These are phyloP conservation scores for Campodea augens DNA, from an alignment of 1,140 invertebrate genomes.

Conservation along the genomic window DNA sequence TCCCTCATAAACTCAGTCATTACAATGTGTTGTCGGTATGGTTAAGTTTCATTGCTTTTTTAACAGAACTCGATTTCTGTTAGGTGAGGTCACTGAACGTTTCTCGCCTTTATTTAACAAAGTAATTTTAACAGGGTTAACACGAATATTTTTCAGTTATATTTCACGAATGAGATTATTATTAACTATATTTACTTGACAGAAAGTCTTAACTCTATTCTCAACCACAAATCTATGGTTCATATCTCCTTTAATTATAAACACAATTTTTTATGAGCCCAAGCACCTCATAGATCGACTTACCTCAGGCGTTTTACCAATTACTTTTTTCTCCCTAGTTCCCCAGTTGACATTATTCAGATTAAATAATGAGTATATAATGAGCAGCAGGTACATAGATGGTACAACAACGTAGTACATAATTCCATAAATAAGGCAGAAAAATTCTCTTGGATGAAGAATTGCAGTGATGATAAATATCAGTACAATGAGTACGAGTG, in stretches of 20 bases:
- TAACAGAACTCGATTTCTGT: too few relatives aligned
- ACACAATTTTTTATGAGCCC: not conserved
- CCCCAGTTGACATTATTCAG: conserved; percentile 35
- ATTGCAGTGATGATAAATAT: conserved; percentile 29
- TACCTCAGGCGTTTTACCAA: conserved; percentile 13
- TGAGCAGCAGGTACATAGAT: conserved; percentile 37
- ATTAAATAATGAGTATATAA: conserved; percentile 37
- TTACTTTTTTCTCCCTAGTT: conserved; percentile 28
- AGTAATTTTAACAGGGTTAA: too few relatives aligned
- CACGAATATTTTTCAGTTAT: too few relatives aligned
- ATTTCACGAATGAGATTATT: too few relatives aligned
- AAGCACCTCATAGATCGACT: not conserved
- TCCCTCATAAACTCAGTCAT: too few relatives aligned
- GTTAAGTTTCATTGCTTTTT: too few relatives aligned
- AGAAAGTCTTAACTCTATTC: not conserved
- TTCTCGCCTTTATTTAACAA: too few relatives aligned
- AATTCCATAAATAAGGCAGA: conserved; percentile 30
- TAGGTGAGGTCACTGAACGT: too few relatives aligned
- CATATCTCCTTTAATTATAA: not conserved
- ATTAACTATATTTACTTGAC: not conserved
- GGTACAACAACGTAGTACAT: conserved; percentile 39
- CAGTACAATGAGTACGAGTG: conserved; percentile 22
- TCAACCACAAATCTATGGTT: not conserved
- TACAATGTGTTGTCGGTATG: too few relatives aligned
- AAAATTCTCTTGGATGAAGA: conserved; percentile 27